phyloP scores from a whole-genome alignment of 2,113 vertebrate genomes.

The Craseonycteris thonglongyai region DNA sequence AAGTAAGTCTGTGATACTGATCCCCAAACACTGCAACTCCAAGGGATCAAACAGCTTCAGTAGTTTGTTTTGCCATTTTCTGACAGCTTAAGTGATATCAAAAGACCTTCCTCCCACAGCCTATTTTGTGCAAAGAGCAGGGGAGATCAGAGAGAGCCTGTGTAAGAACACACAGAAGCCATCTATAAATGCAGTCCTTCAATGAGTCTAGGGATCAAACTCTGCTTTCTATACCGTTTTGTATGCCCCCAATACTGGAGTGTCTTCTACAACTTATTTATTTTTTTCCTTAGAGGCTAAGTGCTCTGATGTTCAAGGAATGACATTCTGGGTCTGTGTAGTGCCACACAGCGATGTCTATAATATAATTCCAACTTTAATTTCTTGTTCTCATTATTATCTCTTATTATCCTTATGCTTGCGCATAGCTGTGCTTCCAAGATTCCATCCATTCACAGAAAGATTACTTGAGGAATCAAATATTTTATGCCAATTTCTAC shows the following conservation, averaged over 20 bases:
- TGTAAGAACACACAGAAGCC: neutral
- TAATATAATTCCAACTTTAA: neutral
- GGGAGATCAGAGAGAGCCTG: neutral
- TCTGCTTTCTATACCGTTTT: neutral
- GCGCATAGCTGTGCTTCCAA: neutral
- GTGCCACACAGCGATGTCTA: neutral
- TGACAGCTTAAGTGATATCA: neutral
- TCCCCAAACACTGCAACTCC: neutral
- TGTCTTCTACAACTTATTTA: neutral
- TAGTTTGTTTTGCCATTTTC: neutral
- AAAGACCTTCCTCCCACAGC: neutral
- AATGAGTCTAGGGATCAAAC: neutral
- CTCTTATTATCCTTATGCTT: neutral
- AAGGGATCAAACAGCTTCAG: neutral
- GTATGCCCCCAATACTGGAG: neutral
- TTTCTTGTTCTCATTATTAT: neutral
- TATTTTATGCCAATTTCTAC: slow-evolving; percentile 33
- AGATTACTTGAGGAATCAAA: slow-evolving; percentile 10
- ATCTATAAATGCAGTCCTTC: neutral
- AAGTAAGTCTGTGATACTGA: neutral
- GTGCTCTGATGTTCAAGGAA: neutral
- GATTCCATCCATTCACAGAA: neutral
- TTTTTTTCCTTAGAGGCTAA: neutral
- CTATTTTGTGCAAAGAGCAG: neutral
- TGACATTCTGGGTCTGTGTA: neutral